Conservation (phyloP, 2,888 invertebrate genomes). For the Erpobdella octoculata region DNA sequence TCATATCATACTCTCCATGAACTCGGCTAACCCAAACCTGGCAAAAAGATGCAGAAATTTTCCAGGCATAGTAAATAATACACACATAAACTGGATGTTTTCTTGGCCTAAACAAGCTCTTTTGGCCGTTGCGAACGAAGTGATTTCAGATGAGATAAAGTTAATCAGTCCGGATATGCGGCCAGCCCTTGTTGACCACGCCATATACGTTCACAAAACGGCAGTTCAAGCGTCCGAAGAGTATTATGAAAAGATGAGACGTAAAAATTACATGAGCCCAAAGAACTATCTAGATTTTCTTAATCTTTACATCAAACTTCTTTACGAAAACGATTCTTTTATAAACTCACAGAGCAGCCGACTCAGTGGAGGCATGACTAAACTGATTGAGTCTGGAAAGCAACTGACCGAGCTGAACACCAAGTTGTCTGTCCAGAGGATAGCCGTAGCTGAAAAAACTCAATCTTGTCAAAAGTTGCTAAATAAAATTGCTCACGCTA, state of each 20-base stretch:
- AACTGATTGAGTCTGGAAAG: slow-evolving; percentile 77
- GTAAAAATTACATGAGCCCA: slow-evolving; percentile 80
- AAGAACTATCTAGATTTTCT: slow-evolving; percentile 84
- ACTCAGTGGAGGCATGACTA: slow-evolving; percentile 65
- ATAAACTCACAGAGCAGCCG: slow-evolving; percentile 62
- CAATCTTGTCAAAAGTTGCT: slow-evolving; percentile 71
- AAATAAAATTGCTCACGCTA: slow-evolving; percentile 63
- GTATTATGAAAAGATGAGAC: slow-evolving; percentile 66
- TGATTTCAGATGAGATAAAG: slow-evolving; percentile 65
- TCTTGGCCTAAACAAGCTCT: slow-evolving; percentile 86
- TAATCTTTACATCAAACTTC: slow-evolving; percentile 66
- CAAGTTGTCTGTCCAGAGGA: slow-evolving; percentile 72
- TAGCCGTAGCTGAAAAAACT: slow-evolving; percentile 61
- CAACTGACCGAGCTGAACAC: slow-evolving; percentile 72
- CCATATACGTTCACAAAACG: slow-evolving; percentile 74
- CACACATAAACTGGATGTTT: slow-evolving; percentile 86
- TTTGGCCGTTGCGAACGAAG: slow-evolving; percentile 75
- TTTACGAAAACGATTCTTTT: slow-evolving; percentile 63
- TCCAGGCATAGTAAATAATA: slow-evolving; percentile 76
- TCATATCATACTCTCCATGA: slow-evolving; percentile 81
- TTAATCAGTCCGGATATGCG: slow-evolving; percentile 65
- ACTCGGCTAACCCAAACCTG: slow-evolving; percentile 72
- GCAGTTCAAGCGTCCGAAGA: slow-evolving; percentile 66
- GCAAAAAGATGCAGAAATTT: slow-evolving; percentile 79
- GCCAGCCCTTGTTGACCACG: slow-evolving; percentile 70